A percentile compares a stretch with the other conserved stretches of the same genome.
These are phyloP conservation scores for Trachelus troglodyta DNA, from an alignment of 2,888 invertebrate species.

Conservation along the genomic window DNA sequence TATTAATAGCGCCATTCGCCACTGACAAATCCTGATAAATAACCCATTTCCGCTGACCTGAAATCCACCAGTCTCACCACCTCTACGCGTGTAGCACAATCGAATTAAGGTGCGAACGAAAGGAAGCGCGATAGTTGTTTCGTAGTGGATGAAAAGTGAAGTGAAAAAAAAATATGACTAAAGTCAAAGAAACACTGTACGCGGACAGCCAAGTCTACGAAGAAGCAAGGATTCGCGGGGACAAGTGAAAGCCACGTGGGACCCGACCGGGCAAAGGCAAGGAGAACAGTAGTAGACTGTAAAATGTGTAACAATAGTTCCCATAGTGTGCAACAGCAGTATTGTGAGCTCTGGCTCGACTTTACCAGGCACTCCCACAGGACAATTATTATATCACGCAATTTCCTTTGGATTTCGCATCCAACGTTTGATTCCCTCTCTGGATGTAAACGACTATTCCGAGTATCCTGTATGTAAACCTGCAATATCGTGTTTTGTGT, in stretches of 20 bases:
- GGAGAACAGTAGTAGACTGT: conserved; percentile 59
- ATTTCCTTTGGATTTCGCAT: conserved; percentile 60
- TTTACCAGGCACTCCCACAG: conserved; percentile 62
- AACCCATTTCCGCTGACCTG: not conserved
- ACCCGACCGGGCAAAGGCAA: conserved; percentile 22
- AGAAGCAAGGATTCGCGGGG: conserved; percentile 40
- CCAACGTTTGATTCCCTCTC: conserved; percentile 61
- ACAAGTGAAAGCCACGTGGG: conserved; percentile 61
- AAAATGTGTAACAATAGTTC: conserved; percentile 67
- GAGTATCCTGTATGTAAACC: not conserved
- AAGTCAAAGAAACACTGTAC: not conserved
- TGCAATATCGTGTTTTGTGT: not conserved
- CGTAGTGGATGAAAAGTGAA: not conserved
- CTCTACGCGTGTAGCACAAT: not conserved
- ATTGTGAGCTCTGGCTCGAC: conserved; percentile 53
- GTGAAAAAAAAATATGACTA: not conserved
- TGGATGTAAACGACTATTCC: conserved; percentile 28
- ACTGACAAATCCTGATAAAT: not conserved
- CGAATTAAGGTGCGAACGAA: not conserved
- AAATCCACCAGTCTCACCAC: not conserved
- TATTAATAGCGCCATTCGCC: not conserved
- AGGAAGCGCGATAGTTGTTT: not conserved
- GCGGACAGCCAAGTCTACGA: not conserved
- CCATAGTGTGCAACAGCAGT: conserved; percentile 61
- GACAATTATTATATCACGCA: conserved; percentile 66